Base-by-base conservation (phyloP, 1,140 invertebrate genomes). In the Hypothenemus hampei region DNA sequence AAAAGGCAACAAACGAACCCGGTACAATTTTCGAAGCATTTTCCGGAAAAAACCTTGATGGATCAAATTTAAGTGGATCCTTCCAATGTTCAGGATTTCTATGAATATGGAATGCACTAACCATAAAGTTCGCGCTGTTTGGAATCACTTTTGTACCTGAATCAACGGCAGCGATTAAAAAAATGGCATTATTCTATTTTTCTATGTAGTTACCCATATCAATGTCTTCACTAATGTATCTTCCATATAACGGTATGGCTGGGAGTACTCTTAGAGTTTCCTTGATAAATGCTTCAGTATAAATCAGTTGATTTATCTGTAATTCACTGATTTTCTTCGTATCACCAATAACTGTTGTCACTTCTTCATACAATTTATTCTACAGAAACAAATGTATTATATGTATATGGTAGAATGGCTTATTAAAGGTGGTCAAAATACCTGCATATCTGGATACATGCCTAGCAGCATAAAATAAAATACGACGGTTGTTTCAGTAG, bases 41-140 rank as follows among this genome's bases (percentile, higher is more conserved):
- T 54, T 84, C 81, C 0, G 76, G 72, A 18, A 81, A 64, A 70
- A 87, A 87, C 64, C 83, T 70, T 16, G 85, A 82, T 0, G 85
- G 85, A 70, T 85, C 74, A 62, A 83, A 88, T n/a, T 57, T 65
- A 1, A 81, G 72, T 6, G 85, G 84, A 58, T 86, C 72, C 29
- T 37, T 36, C 44, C 43, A 56, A 40, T 39, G 48, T 26, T 56
- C 16, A 13, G 33, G 20, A 21, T 39, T 39, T 26, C 53, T 16
- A 13, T 56, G 53, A 7, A 56, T 44, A 29, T 56, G 20, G 33
- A 39, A 48, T 20, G 33, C 31, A 21, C 29, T 18, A 7, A 56
- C n/a, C 3, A 18, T 13, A 11, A 47, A 10, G 31, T 21, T 41
- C 1, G 39, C 29, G 1, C 44, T 24, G 16, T 56, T 47, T 15